Base-by-base conservation (phyloP, 2,797 vertebrate genomes). In the Oryzias sinensis region DNA sequence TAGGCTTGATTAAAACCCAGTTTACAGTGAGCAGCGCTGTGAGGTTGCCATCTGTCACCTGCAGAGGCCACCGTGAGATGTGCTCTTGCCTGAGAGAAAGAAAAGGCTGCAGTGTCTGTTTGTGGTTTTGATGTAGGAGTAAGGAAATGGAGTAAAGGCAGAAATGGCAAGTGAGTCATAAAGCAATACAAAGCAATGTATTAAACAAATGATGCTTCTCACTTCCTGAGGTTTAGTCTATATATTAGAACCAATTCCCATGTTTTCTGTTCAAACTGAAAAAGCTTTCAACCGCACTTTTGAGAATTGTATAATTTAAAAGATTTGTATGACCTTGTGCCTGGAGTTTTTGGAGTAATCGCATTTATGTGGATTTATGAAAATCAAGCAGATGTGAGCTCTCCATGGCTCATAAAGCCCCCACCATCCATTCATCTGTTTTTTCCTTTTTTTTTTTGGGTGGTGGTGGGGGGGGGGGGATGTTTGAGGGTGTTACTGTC, bases 1-100 rank as follows among this genome's bases (percentile, higher is more conserved):
- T 94, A 93, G 85, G 88, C 90, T 94, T 95, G 94, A 95, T 95
- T 96, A 95, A 95, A 94, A 93, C 82, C 91, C 81, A 87, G 93
- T 94, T 93, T 93, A 94, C 88, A 89, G 90, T 84, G 93, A 94
- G 87, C 87, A 71, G 83, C 65, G 72, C 84, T 91, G 92, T 88
- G 93, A 93, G 92, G 92, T 93, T 87, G 89, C 95, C 93, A 94
- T 95, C 94, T 96, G 94, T 91, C 88, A 90, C 88, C 81, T 82
- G 85, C 90, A 88, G 93, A 92, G 89, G 90, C 90, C 91, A 93
- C 74, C 90, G 76, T 88, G 77, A 83, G 90, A 91, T 86, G 82
- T 89, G 79, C 83, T 92, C 80, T 82, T 90, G 81, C 87, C 83
- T 77, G 79, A 77, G 88, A 80, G 80, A 58, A 60, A 14, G 60